phyloP scores from a whole-genome alignment of 2,797 vertebrate species.

The Pangasius larnaudii region DNA sequence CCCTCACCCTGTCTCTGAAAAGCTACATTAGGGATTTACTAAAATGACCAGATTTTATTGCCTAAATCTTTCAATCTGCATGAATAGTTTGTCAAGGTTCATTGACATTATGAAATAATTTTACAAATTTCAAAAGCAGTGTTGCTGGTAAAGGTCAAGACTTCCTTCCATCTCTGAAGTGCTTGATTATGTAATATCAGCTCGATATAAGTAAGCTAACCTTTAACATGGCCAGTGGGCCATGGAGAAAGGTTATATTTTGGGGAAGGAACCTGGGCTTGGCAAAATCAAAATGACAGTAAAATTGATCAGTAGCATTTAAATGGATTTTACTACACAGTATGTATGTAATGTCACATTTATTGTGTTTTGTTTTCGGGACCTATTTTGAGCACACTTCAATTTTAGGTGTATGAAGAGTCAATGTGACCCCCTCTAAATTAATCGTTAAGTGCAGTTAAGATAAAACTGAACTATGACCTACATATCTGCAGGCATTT shows the following conservation, averaged over 20 bases:
- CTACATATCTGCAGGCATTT: background rate
- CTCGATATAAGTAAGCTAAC: background rate
- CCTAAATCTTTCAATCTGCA: background rate
- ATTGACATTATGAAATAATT: background rate
- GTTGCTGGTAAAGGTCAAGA: background rate
- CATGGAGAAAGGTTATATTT: background rate
- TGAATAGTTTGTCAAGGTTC: background rate
- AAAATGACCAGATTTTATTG: background rate
- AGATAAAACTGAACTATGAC: background rate
- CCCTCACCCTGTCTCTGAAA: background rate
- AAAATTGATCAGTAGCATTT: background rate
- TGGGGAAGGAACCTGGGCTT: background rate
- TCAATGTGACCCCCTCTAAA: background rate
- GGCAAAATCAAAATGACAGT: background rate
- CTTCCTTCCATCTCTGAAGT: background rate
- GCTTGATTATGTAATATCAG: background rate
- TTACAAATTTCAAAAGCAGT: background rate
- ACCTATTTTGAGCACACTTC: background rate
- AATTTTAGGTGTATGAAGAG: background rate
- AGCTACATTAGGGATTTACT: background rate
- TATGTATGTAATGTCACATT: background rate
- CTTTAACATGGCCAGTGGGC: background rate
- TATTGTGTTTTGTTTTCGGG: background rate
- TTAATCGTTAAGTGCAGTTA: background rate
- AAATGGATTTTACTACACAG: background rate